phyloP scores from a whole-genome alignment of 2,797 vertebrate genomes.

The Chromis chromis region DNA sequence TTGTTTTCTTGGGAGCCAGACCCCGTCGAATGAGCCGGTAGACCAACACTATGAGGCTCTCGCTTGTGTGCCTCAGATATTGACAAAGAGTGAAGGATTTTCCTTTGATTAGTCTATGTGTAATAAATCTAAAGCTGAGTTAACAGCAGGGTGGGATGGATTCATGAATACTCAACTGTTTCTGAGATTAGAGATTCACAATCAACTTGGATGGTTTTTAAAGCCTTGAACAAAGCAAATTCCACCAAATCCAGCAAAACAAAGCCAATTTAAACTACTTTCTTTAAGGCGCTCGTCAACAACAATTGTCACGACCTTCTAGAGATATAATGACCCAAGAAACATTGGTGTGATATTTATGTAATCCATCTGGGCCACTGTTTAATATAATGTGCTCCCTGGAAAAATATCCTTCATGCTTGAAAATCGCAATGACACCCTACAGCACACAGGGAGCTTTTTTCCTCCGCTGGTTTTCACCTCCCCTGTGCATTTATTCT shows the following conservation, averaged over 20 bases:
- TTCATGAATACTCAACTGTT: constrained; percentile 29
- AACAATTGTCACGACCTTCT: constrained; percentile 4
- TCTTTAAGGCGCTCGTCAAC: constrained; percentile 4
- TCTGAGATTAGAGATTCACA: constrained; percentile 37
- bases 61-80: constrained; percentile 13
- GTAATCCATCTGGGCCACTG: constrained; percentile 15
- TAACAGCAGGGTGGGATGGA: constrained; percentile 29
- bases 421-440: constrained; percentile 11
- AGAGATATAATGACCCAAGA: constrained; percentile 15
- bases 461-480: constrained; percentile 34
- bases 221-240: constrained; percentile 21
- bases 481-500: constrained; percentile 26
- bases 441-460: constrained; percentile 23
- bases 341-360: constrained; percentile 27
- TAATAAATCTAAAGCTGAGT: constrained; percentile 47
- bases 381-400: constrained; percentile 38
- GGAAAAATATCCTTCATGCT: constrained; percentile 6
- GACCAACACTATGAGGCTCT: constrained; percentile 6
- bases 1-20: constrained; percentile 51
- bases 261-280: constrained; percentile 2
- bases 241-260: constrained; percentile 10
- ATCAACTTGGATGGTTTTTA: constrained; percentile 22
- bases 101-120: constrained; percentile 49
- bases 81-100: constrained; percentile 41
- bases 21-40: constrained; percentile 12